Conservation (phyloP, 2,888 invertebrate species). For the Hirtodrosophila alboralis region DNA sequence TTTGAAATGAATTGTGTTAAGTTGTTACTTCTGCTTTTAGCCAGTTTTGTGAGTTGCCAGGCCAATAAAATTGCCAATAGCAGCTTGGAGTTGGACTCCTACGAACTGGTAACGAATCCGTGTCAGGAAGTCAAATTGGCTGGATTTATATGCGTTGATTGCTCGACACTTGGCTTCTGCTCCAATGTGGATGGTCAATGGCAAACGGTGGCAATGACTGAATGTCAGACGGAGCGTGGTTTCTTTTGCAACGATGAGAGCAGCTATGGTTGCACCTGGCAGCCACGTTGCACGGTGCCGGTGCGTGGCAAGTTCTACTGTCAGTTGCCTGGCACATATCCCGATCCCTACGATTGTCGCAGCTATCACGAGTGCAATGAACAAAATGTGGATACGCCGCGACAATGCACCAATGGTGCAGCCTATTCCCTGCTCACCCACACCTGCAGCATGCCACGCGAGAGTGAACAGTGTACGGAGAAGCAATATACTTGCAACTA, state of each 20-base stretch:
- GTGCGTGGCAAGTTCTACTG: constrained; percentile 72
- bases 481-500: constrained; percentile 69
- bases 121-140: constrained; percentile 63
- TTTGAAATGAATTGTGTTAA: constrained; percentile 41
- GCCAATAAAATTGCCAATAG: constrained; percentile 6
- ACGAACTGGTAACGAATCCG: constrained; percentile 58
- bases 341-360: constrained; percentile 82
- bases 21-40: constrained; percentile 22
- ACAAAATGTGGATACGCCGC: constrained; percentile 55
- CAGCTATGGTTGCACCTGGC: constrained; percentile 72
- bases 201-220: constrained; percentile 58
- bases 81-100: constrained; percentile 33
- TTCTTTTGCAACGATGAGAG: constrained; percentile 76
- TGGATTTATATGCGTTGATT: constrained; percentile 73
- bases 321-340: constrained; percentile 71
- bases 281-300: constrained; percentile 58
- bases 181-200: constrained; percentile 51
- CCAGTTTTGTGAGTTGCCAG: constrained; percentile 3
- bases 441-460: constrained; percentile 61
- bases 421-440: constrained; percentile 67
- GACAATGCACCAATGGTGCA: constrained; percentile 63
- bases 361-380: constrained; percentile 77
- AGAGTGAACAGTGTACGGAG: constrained; percentile 55
- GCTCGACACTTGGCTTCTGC: constrained; percentile 69
- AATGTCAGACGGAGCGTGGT: constrained; percentile 56